A percentile compares a stretch with the other conserved stretches of the same genome.
These are phyloP conservation scores for Salvelinus alpinus DNA, from an alignment of 2,113 vertebrate genomes.

Conservation along the genomic window DNA sequence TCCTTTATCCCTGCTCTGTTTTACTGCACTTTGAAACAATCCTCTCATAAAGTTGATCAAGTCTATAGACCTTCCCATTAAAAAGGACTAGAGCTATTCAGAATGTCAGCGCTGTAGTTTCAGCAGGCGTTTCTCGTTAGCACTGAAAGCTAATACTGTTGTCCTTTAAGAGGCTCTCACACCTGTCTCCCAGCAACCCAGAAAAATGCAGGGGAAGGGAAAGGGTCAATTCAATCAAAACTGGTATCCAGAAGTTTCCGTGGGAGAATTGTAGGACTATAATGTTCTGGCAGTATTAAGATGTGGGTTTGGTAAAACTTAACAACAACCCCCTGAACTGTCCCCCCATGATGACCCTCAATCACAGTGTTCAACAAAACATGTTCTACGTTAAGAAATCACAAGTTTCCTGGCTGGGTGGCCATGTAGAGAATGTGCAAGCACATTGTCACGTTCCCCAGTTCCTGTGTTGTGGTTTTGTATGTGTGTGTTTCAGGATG, in stretches of 20 bases:
- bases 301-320: no score
- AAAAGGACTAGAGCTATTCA: slow-evolving; percentile 5
- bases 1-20: slow-evolving; percentile 29
- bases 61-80: slow-evolving; percentile 41
- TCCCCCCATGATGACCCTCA: background rate
- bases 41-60: slow-evolving; percentile 42
- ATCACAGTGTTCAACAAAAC: background rate
- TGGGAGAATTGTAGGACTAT: background rate
- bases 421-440: slow-evolving; percentile 33
- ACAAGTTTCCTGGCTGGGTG: slow-evolving; percentile 38
- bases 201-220: slow-evolving; percentile 8
- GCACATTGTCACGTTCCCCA: background rate
- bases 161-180: background rate
- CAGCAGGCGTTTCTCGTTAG: slow-evolving; percentile 38
- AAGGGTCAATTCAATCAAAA: slow-evolving; percentile 2
- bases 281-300: no score
- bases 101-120: slow-evolving; percentile 41
- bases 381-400: background rate
- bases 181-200: slow-evolving; percentile 28
- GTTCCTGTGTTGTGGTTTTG: no score
- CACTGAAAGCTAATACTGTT: slow-evolving; percentile 32
- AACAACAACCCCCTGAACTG: background rate
- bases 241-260: background rate
- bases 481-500: no score
- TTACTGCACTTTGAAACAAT: slow-evolving; percentile 45